Conservation (phyloP, 2,888 invertebrate genomes). For the Rhagophthalmus giganteus region DNA sequence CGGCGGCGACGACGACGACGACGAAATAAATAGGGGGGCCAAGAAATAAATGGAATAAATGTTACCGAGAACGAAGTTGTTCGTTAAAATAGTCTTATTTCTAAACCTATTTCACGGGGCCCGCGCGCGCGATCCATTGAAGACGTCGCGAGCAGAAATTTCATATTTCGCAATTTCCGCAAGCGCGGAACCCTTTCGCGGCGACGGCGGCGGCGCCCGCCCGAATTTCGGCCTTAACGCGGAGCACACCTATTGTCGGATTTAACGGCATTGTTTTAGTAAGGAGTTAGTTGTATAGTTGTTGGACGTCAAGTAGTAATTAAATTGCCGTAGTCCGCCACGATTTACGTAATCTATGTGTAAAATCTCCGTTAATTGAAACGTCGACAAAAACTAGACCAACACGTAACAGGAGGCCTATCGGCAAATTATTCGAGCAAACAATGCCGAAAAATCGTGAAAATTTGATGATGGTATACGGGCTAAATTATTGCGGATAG, state of each 20-base stretch:
- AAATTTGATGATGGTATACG: not conserved
- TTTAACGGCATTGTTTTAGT: constrained; percentile 15
- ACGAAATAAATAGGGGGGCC: not conserved
- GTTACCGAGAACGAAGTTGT: constrained; percentile 6
- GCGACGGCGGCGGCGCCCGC: no score
- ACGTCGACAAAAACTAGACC: not conserved
- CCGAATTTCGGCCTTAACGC: constrained; percentile 2
- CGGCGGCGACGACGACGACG: not conserved
- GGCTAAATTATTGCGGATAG: not conserved
- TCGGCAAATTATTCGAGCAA: not conserved
- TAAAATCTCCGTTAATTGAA: no score
- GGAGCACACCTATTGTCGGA: constrained; percentile 8
- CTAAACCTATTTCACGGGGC: no score
- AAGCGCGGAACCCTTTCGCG: no score
- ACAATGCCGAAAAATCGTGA: not conserved
- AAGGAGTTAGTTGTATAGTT: constrained; percentile 5
- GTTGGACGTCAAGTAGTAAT: constrained; percentile 14
- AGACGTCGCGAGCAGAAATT: not conserved
- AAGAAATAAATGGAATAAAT: constrained; percentile 17
- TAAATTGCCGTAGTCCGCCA: not conserved
- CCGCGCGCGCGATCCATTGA: no score
- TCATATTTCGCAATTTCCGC: not conserved
- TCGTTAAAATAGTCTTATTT: not conserved
- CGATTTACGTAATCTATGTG: not conserved
- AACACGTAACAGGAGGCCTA: not conserved